Conservation (phyloP, 2,888 invertebrate genomes). For the Drosophila yooni region DNA sequence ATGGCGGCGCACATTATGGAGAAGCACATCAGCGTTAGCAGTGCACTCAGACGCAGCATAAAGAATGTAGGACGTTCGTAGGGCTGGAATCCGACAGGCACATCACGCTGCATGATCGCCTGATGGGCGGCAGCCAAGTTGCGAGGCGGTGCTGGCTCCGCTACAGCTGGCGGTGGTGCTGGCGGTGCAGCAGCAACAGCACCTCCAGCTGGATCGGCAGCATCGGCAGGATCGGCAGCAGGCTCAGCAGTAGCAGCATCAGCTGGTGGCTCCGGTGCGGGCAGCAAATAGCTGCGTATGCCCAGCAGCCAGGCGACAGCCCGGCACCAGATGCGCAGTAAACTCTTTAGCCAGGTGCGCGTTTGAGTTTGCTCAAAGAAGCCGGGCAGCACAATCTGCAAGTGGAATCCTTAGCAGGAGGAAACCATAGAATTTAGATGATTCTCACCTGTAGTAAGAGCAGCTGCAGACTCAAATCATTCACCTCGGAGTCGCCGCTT, state of each 20-base stretch:
- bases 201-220: conserved; percentile 1
- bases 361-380: conserved; percentile 98
- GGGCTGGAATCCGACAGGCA: conserved; percentile 94
- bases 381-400: conserved; percentile 95
- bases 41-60: conserved; percentile 88
- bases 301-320: conserved; percentile 93
- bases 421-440: too few species aligned
- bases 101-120: conserved; percentile 94
- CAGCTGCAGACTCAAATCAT: conserved; percentile 97
- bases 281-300: conserved; percentile 94
- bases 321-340: conserved; percentile 94
- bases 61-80: conserved; percentile 93
- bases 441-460: conserved; percentile 91
- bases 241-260: conserved; percentile 34
- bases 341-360: conserved; percentile 95
- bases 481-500: conserved; percentile 94
- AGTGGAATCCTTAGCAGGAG: not conserved
- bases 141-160: conserved; percentile 78
- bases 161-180: conserved; percentile 75
- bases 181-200: conserved; percentile 19
- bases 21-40: conserved; percentile 92
- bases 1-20: conserved; percentile 94
- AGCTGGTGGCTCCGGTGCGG: conserved; percentile 58
- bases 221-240: conserved; percentile 5
- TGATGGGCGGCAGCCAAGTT: conserved; percentile 93